Base-by-base conservation (phyloP, 2,797 vertebrate genomes). In the Thalassophryne amazonica region DNA sequence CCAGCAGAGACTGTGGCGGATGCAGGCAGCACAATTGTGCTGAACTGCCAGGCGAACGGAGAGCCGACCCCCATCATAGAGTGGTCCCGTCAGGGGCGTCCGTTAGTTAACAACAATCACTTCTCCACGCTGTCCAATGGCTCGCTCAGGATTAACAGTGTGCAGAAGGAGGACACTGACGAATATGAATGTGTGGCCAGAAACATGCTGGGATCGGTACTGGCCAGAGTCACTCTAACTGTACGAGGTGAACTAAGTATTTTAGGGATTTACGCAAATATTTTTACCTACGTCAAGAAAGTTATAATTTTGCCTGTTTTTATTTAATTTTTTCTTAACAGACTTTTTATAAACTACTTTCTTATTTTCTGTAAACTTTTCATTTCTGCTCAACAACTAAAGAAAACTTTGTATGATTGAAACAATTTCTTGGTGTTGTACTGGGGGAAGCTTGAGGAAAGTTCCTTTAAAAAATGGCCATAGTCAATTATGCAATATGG, bases 131-230 rank as follows among this genome's bases (percentile, higher is more conserved):
- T 98, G 56, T 69, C 89, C 13, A 95, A 98, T 0, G 86, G 92
- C 27, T 97, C 97, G 0, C 81, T 99, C 33, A 85, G 79, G 18
- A 76, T 99, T 23, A 68, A 80, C 10, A 78, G 86, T 0, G 89
- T 90, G 8, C 92, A 69, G 54, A 93, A 92, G 68, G 94, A 96
- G 74, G 96, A 99, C 74, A 98, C 95, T 0, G 78, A 94, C 0
- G 85, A 94, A 21, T 99, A 98, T n/a, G 90, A 97, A 75, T 99
- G 97, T 1, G 88, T 94, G 15, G 96, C 97, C 6, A 91, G 93
- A 60, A 99, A 99, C 47, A 36, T 93, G 2, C 87, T 99, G 58
- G 97, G 97, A 7, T 96, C 95, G 0, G 91, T 92, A 29, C 85
- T 94, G 30, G 80, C 89, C 65, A 86, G 87, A 18, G 91, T 90